These are phyloP conservation scores for Eciton burchellii DNA, from an alignment of 1,140 invertebrate species.

Conservation along the genomic window DNA sequence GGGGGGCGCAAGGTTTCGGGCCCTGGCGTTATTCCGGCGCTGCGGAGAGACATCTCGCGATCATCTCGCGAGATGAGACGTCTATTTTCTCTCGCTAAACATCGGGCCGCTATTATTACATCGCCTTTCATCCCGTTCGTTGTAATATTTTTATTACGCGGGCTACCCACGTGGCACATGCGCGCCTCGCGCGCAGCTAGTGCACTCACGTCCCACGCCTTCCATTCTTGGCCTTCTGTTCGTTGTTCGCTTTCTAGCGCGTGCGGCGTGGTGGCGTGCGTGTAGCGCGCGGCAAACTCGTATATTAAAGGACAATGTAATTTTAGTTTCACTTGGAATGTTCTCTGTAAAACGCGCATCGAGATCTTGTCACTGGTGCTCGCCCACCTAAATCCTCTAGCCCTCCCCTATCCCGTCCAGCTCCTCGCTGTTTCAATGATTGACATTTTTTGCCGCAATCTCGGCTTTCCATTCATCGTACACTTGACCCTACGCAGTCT, in stretches of 20 bases:
- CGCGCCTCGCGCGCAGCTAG: constrained; percentile 54
- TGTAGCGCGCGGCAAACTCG: constrained; percentile 1
- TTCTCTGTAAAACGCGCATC: constrained; percentile 1
- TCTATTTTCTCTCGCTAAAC: constrained; percentile 24
- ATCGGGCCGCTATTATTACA: constrained; percentile 46
- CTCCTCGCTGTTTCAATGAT: background rate
- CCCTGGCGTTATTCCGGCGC: too few relatives aligned
- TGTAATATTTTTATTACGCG: constrained; percentile 58
- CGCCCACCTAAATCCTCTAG: background rate
- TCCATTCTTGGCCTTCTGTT: constrained; percentile 54
- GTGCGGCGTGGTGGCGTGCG: too few relatives aligned
- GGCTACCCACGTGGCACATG: constrained; percentile 48
- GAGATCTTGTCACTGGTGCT: background rate
- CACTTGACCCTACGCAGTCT: background rate
- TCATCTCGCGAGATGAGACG: constrained; percentile 21
- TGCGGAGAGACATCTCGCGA: background rate
- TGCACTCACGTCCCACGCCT: constrained; percentile 56
- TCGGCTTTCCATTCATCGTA: background rate
- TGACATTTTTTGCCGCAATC: background rate
- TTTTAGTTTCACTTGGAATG: constrained; percentile 34
- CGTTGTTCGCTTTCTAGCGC: constrained; percentile 39
- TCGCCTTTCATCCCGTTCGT: constrained; percentile 57
- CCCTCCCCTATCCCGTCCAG: too few relatives aligned
- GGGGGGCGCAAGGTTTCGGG: too few relatives aligned
- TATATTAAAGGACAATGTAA: constrained; percentile 52